Conservation (phyloP, 2,113 vertebrate species). For the Tretioscincus oriximinensis region DNA sequence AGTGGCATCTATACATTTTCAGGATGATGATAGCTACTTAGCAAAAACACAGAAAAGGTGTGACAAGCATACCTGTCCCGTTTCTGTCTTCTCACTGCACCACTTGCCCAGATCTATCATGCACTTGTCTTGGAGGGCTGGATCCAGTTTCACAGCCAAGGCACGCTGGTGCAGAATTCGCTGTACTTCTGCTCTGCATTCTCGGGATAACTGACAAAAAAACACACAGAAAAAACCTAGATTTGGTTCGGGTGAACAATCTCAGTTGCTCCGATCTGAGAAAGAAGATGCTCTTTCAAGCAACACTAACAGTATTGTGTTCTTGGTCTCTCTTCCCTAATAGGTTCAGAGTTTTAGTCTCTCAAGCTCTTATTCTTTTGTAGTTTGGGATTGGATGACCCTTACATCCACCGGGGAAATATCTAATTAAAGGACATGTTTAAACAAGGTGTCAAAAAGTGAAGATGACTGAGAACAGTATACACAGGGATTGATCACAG, state of each 20-base stretch:
- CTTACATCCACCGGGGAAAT: not conserved
- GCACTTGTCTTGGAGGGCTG: slow-evolving; percentile 91
- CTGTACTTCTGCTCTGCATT: slow-evolving; percentile 94
- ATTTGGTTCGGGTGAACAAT: not conserved
- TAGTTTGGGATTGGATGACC: not conserved
- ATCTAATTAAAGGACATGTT: not conserved
- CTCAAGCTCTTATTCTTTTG: not conserved
- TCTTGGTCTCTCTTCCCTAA: not conserved
- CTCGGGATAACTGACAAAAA: slow-evolving; percentile 83
- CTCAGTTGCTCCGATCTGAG: not conserved
- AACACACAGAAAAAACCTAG: not conserved
- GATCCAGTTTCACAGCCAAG: slow-evolving; percentile 94
- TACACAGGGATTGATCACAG: too few relatives aligned
- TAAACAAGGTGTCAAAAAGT: not conserved
- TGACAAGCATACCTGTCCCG: slow-evolving; percentile 78
- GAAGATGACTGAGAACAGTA: not conserved
- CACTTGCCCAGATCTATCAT: slow-evolving; percentile 95
- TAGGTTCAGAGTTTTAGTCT: not conserved
- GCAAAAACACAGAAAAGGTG: not conserved
- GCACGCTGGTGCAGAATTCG: slow-evolving; percentile 95
- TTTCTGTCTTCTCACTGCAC: slow-evolving; percentile 95
- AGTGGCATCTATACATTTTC: too few relatives aligned
- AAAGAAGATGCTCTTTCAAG: not conserved
- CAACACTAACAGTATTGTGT: not conserved
- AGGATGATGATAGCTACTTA: not conserved